Base-by-base conservation (phyloP, 2,888 invertebrate genomes). In the Lobophora halterata region DNA sequence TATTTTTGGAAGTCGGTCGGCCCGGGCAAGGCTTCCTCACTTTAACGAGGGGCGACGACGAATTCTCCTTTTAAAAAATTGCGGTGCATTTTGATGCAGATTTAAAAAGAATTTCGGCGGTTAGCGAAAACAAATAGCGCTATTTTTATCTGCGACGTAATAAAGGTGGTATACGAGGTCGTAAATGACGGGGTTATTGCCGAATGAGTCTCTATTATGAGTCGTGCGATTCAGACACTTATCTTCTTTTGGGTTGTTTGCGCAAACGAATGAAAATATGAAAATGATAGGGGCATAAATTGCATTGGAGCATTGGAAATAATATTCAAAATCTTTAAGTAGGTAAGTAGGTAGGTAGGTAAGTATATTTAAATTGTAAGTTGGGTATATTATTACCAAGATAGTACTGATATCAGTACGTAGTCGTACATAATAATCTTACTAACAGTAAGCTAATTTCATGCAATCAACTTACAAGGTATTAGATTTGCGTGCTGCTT, bases 1-100 rank as follows among this genome's bases (percentile, higher is more conserved):
- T 83, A 82, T 79, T 78, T n/a, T 61, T 61, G 62, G 61, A 79
- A 76, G 66, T 76, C 68, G 68, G 66, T 60, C 65, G 66, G 61
- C 61, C 63, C 56, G 61, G 52, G 57, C 47, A 50, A 58, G 54
- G 45, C 40, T 42, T 49, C 31, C 61, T 59, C 52, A 52, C 38
- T 58, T 69, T 79, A 78, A 79, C 75, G 77, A 80, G 78, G 66
- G 57, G 6, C 10, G 31, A 29, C 28, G 23, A 52, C 55, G 60
- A 62, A 51, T 60, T 61, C 52, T 36, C 42, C 45, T 42, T 41
- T 49, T 46, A 47, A 52, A 57, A 46, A 52, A 49, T 32, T 27
- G 28, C 32, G 40, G 41, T 69, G 66, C 67, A 68, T 62, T 66
- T 60, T 49, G 51, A 38, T 52, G 57, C 46, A 55, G 25, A 40